Percentiles rank a stretch among this genome's conserved stretches.
Evolutionary conservation across 1,140 invertebrate species (phyloP).

Genomic region (Brachionus rubens): DNA sequence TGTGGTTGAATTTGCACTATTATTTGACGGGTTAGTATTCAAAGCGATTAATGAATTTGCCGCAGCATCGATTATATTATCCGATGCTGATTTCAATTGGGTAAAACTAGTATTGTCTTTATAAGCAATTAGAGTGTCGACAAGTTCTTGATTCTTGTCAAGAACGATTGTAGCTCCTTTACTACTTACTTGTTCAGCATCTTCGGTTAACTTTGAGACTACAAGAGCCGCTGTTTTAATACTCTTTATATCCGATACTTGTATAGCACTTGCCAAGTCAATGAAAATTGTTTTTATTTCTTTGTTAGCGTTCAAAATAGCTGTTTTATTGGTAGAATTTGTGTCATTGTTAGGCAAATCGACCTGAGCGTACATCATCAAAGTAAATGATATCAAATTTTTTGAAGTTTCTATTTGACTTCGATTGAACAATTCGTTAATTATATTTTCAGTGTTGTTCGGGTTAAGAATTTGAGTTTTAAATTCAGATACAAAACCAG

Average conservation of each 20-base stretch:
- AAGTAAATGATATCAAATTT: slow-evolving; percentile 3
- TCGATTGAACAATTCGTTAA: neutral
- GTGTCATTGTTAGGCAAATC: neutral
- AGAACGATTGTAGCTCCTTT: neutral
- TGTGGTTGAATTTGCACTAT: neutral
- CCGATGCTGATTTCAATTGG: neutral
- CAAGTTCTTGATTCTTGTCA: slow-evolving; percentile 4
- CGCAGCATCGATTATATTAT: neutral
- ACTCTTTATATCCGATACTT: neutral
- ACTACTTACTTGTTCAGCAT: neutral
- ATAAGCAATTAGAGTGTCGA: neutral
- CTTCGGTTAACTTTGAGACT: neutral
- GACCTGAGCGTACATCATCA: neutral
- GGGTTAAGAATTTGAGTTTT: neutral
- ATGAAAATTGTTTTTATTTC: slow-evolving; percentile 17
- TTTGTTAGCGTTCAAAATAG: neutral
- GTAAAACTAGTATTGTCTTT: slow-evolving; percentile 4
- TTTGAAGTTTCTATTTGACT: slow-evolving; percentile 2
- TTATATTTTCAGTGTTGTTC: neutral
- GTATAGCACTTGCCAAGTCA: neutral
- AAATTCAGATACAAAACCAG: neutral
- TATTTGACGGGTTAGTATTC: neutral
- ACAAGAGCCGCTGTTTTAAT: neutral
- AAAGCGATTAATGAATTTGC: neutral
- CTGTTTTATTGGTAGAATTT: neutral